phyloP scores from a whole-genome alignment of 2,113 vertebrate species.

The Hippocampus barbouri region DNA sequence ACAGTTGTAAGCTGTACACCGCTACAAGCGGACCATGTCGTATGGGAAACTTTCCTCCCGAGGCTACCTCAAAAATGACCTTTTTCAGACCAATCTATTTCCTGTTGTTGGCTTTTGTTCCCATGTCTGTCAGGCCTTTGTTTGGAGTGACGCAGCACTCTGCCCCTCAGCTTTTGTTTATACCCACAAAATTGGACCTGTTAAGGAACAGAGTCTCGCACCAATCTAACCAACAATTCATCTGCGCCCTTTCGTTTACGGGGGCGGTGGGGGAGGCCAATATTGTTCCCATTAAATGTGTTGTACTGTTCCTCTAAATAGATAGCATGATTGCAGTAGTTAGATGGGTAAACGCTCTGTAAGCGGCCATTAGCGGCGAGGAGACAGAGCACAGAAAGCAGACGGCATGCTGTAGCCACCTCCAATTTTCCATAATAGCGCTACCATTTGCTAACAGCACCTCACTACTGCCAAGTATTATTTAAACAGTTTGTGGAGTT shows the following conservation, averaged over 20 bases:
- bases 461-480: constrained; percentile 49
- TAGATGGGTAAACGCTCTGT: constrained; percentile 66
- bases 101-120: constrained; percentile 48
- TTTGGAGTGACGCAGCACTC: constrained; percentile 37
- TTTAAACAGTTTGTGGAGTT: constrained; percentile 54
- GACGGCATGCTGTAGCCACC: constrained; percentile 46
- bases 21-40: neutral
- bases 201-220: constrained; percentile 34
- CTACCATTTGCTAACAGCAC: constrained; percentile 53
- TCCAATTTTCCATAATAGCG: constrained; percentile 67
- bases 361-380: constrained; percentile 65
- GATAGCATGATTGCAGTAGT: constrained; percentile 68
- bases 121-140: constrained; percentile 46
- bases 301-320: constrained; percentile 42
- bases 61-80: constrained; percentile 26
- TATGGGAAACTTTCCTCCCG: constrained; percentile 8
- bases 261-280: constrained; percentile 30
- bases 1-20: no score
- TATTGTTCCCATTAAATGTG: constrained; percentile 57
- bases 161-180: constrained; percentile 40
- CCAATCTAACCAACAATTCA: constrained; percentile 52
- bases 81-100: constrained; percentile 36
- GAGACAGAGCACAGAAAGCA: constrained; percentile 53
- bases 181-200: constrained; percentile 41
- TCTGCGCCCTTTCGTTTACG: constrained; percentile 36